Evolutionary conservation across 2,888 invertebrate species (phyloP).

Genomic region (Siphonodentalium dalli): DNA sequence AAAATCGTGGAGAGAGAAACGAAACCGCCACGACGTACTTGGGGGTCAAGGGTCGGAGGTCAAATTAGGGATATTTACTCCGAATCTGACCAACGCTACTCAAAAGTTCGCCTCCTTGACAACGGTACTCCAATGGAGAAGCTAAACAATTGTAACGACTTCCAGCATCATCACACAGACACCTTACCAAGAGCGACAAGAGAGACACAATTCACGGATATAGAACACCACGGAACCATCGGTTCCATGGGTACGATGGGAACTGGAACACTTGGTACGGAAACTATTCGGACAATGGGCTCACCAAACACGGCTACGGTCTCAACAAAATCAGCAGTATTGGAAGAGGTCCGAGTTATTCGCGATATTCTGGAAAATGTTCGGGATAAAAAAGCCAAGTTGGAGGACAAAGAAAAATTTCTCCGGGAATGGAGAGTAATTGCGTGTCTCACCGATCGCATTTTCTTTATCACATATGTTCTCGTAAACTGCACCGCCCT

Average conservation of each 20-base stretch:
- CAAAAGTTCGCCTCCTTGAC: conserved; percentile 41
- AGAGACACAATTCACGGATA: too few species aligned
- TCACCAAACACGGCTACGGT: too few species aligned
- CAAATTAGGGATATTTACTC: conserved; percentile 23
- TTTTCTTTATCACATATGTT: conserved; percentile 55
- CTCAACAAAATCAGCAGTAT: conserved; percentile 5
- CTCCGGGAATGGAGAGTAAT: conserved; percentile 58
- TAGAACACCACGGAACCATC: too few species aligned
- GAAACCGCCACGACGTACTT: conserved; percentile 22
- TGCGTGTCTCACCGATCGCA: conserved; percentile 54
- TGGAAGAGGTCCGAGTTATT: conserved; percentile 50
- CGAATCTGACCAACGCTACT: conserved; percentile 34
- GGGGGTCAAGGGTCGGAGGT: conserved; percentile 20
- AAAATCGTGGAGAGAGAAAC: conserved; percentile 42
- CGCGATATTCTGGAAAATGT: conserved; percentile 54
- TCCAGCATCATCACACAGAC: too few species aligned
- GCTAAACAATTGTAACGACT: too few species aligned
- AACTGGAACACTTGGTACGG: too few species aligned
- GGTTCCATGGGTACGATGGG: too few species aligned
- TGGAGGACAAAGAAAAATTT: conserved; percentile 49
- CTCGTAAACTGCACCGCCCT: conserved; percentile 50
- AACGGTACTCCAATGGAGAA: too few species aligned
- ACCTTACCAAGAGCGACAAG: too few species aligned
- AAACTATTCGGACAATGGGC: too few species aligned
- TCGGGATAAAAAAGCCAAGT: conserved; percentile 47